Percentiles rank a stretch among this genome's conserved stretches.
phyloP scores from a whole-genome alignment of 92 coral and sea anemone species.

The Palythoa caribaeorum region DNA sequence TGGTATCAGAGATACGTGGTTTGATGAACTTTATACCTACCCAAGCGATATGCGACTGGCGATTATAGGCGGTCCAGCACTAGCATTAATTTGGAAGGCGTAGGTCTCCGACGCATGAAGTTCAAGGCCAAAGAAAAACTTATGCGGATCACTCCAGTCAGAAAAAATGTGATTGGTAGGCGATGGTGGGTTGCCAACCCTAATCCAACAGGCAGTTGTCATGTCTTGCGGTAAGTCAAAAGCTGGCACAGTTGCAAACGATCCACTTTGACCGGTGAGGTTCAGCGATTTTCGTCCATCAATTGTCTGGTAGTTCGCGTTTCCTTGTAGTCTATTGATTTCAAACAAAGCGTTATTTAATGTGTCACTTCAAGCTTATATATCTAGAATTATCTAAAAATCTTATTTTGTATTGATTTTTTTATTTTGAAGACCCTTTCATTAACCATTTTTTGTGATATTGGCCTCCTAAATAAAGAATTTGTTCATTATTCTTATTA shows the following conservation, averaged over 20 bases:
- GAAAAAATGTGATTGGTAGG: not conserved
- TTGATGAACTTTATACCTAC: not conserved
- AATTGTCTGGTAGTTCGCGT: not conserved
- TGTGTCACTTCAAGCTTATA: no score
- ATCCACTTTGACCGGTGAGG: not conserved
- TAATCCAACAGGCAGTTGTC: slow-evolving; percentile 19
- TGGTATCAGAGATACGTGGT: no score
- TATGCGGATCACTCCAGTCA: slow-evolving; percentile 2
- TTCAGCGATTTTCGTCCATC: slow-evolving; percentile 1
- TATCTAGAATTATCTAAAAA: no score
- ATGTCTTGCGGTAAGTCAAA: slow-evolving; percentile 11
- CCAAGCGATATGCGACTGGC: not conserved
- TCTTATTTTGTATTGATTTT: no score
- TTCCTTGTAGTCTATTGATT: not conserved
- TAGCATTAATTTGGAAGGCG: not conserved
- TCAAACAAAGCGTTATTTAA: no score
- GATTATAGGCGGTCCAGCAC: not conserved
- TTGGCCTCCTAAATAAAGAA: no score
- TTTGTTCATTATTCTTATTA: no score
- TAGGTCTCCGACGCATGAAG: not conserved
- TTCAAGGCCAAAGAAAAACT: not conserved
- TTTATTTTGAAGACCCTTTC: no score
- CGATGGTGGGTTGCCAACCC: not conserved
- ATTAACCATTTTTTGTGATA: no score
- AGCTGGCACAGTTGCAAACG: slow-evolving; percentile 19